These are phyloP conservation scores for Danionella dracula DNA, from an alignment of 2,797 vertebrate species.

Conservation along the genomic window DNA sequence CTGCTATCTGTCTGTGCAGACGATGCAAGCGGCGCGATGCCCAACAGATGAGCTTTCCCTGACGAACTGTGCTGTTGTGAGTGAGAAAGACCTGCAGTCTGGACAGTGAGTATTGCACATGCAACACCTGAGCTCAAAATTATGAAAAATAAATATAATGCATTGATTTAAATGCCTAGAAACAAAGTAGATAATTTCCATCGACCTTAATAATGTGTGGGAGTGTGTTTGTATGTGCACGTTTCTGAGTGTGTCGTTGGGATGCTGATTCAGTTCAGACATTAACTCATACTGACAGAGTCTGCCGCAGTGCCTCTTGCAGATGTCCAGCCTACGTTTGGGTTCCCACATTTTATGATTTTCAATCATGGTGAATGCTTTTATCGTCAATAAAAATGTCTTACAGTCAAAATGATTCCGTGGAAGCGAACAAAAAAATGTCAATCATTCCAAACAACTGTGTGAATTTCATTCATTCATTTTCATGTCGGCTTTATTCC, in stretches of 20 bases:
- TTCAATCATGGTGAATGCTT: too few relatives aligned
- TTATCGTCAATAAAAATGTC: too few relatives aligned
- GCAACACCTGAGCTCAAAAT: background rate
- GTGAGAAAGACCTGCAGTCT: constrained; percentile 90
- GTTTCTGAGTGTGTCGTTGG: constrained; percentile 4
- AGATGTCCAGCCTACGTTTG: background rate
- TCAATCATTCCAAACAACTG: too few relatives aligned
- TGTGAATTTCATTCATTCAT: too few relatives aligned
- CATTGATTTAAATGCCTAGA: background rate
- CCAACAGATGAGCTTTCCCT: constrained; percentile 92
- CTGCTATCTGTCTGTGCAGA: constrained; percentile 52
- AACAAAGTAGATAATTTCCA: background rate
- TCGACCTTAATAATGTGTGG: background rate
- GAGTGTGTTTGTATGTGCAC: background rate
- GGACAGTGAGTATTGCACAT: constrained; percentile 81
- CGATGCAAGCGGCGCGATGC: constrained; percentile 91
- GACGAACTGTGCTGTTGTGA: constrained; percentile 93
- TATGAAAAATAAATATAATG: background rate
- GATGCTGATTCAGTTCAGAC: constrained; percentile 22
- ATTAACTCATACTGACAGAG: constrained; percentile 29
- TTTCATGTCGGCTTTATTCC: too few relatives aligned
- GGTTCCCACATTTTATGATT: too few relatives aligned
- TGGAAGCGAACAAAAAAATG: too few relatives aligned
- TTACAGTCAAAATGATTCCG: too few relatives aligned
- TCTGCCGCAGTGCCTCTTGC: constrained; percentile 18